Percentiles rank a stretch among this genome's conserved stretches.
phyloP scores from a whole-genome alignment of 2,797 vertebrate species.

The Notolabrus celidotus region DNA sequence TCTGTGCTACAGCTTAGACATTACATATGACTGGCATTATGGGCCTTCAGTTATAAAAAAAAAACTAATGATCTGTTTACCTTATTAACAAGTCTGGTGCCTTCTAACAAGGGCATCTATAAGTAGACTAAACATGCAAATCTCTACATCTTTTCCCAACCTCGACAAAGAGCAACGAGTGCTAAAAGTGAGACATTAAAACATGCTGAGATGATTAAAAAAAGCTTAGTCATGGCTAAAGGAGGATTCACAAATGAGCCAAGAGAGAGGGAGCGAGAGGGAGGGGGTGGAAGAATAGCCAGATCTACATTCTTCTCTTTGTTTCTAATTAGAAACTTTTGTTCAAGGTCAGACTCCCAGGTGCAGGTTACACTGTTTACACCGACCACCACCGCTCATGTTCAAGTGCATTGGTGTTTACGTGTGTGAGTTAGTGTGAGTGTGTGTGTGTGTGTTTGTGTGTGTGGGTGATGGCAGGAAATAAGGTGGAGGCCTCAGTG shows the following conservation, averaged over 20 bases:
- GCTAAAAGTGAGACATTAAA: neutral
- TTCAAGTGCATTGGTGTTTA: neutral
- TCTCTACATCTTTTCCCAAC: too few species aligned
- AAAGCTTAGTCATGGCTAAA: neutral
- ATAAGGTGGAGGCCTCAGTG: slow-evolving; percentile 37
- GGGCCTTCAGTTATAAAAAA: too few species aligned
- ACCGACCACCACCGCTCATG: slow-evolving; percentile 20
- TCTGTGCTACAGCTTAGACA: too few species aligned
- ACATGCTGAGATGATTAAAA: neutral
- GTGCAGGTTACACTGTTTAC: slow-evolving; percentile 41
- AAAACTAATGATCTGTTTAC: too few species aligned
- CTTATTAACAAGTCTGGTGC: too few species aligned
- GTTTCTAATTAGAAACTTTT: slow-evolving; percentile 43
- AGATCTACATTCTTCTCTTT: neutral
- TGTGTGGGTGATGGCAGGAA: slow-evolving; percentile 16
- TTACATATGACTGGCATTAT: too few species aligned
- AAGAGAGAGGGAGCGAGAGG: neutral
- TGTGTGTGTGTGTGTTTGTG: slow-evolving; percentile 10
- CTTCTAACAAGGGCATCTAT: too few species aligned
- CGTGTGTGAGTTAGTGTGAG: slow-evolving; percentile 1
- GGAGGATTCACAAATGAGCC: neutral
- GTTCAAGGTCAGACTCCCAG: slow-evolving; percentile 42
- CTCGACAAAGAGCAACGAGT: too few species aligned
- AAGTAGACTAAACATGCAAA: too few species aligned
- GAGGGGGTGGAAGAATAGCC: neutral